Percentiles rank a stretch among this genome's conserved stretches.
Conservation (phyloP, 2,888 invertebrate genomes). For the Apodemia mormo region DNA sequence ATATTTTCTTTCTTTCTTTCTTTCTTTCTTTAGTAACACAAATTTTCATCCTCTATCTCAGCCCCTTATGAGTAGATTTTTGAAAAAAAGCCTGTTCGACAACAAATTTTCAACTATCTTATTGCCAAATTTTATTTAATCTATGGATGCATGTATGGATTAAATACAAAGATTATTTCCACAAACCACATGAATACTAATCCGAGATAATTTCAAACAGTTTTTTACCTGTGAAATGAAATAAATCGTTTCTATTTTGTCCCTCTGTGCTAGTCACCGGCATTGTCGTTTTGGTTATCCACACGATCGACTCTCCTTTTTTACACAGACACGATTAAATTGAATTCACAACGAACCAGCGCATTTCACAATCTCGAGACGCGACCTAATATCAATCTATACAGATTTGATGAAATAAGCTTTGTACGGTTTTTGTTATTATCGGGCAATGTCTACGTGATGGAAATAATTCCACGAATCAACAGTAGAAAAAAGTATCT, state of each 20-base stretch:
- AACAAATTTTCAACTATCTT: too few species aligned
- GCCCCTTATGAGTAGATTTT: too few species aligned
- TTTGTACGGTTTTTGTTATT: not conserved
- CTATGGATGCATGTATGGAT: too few species aligned
- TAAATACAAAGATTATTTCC: slow-evolving; percentile 43
- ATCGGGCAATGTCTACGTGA: slow-evolving; percentile 2
- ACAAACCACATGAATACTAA: too few species aligned
- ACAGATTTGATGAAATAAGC: slow-evolving; percentile 11
- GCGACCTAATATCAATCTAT: slow-evolving; percentile 11
- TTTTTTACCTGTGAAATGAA: slow-evolving; percentile 46
- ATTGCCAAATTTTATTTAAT: too few species aligned
- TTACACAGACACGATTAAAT: slow-evolving; percentile 40
- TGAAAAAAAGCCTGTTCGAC: too few species aligned
- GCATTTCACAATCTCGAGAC: slow-evolving; percentile 19
- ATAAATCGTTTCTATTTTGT: slow-evolving; percentile 62
- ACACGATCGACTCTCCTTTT: slow-evolving; percentile 39
- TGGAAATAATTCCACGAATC: not conserved
- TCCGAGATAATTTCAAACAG: slow-evolving; percentile 39
- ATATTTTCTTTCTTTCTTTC: too few species aligned
- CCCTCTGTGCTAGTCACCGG: slow-evolving; percentile 51
- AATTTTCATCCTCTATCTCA: too few species aligned
- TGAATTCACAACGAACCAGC: slow-evolving; percentile 37
- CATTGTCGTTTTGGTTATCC: slow-evolving; percentile 44
- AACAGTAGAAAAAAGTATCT: not conserved
- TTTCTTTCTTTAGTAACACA: too few species aligned